These are phyloP conservation scores for Hydrolagus affinis DNA, from an alignment of 2,113 vertebrate species.

Conservation along the genomic window DNA sequence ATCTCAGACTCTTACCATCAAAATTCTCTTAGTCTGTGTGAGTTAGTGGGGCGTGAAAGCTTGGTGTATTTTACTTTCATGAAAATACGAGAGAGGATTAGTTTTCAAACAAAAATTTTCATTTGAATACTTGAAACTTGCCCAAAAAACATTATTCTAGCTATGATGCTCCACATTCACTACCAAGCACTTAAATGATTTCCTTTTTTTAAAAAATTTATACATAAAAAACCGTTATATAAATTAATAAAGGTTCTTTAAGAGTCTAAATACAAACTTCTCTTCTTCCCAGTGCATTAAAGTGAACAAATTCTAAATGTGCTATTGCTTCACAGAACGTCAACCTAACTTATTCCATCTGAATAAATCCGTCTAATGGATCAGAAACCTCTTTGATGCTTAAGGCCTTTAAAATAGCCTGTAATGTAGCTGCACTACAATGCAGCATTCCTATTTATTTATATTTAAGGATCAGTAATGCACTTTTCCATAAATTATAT, in stretches of 20 bases:
- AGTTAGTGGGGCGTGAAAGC: neutral
- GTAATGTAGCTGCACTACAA: neutral
- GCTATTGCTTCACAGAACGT: neutral
- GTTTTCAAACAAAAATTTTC: neutral
- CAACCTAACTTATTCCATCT: neutral
- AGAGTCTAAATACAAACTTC: neutral
- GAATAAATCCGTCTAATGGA: neutral
- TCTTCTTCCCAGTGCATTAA: neutral
- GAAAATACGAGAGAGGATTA: constrained; percentile 3
- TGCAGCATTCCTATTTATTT: neutral
- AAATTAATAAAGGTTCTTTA: constrained; percentile 17
- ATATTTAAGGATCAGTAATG: neutral
- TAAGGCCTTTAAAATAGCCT: neutral
- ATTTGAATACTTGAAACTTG: neutral
- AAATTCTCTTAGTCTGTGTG: neutral
- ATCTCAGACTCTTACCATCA: neutral
- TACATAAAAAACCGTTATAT: neutral
- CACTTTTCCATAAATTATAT: neutral
- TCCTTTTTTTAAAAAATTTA: neutral
- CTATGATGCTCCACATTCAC: neutral
- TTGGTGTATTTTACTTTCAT: neutral
- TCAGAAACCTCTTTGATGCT: neutral
- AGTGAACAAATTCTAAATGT: neutral
- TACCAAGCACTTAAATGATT: neutral
- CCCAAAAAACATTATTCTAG: neutral